Conservation (phyloP, 2,888 invertebrate species). For the Netelia fuscicornis region DNA sequence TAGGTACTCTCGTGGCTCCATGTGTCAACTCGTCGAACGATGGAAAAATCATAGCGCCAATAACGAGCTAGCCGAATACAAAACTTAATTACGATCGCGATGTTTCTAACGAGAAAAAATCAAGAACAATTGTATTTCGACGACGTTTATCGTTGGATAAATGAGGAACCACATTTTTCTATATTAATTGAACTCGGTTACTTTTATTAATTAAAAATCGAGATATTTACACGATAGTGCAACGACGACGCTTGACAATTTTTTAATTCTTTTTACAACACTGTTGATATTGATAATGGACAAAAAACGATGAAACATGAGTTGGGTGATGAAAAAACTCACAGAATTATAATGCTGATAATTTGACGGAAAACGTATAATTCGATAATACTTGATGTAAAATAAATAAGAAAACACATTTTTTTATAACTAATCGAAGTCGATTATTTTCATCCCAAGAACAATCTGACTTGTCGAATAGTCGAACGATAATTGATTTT, state of each 20-base stretch:
- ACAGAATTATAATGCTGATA: no score
- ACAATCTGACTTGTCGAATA: no score
- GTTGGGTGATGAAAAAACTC: no score
- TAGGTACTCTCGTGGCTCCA: slow-evolving; percentile 1
- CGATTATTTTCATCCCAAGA: no score
- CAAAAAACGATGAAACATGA: no score
- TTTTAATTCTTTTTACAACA: background rate
- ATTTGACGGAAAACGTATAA: no score
- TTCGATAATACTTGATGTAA: no score
- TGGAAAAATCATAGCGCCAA: slow-evolving; percentile 2
- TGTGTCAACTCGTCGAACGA: slow-evolving; percentile 31
- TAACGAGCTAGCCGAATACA: background rate
- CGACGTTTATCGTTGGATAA: background rate
- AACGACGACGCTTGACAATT: background rate
- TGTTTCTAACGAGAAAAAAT: background rate
- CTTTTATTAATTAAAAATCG: no score
- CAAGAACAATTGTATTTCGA: background rate
- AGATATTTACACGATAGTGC: background rate
- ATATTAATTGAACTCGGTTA: background rate
- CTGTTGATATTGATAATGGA: no score
- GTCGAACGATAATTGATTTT: no score
- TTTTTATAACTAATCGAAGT: no score
- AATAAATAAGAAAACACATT: no score
- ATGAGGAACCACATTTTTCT: background rate
- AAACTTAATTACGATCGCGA: background rate